Evolutionary conservation across 1,140 invertebrate genomes (phyloP), one percentile per base, ranked within the genome.

Genomic region (Hyposmocoma kahamanoa): DNA sequence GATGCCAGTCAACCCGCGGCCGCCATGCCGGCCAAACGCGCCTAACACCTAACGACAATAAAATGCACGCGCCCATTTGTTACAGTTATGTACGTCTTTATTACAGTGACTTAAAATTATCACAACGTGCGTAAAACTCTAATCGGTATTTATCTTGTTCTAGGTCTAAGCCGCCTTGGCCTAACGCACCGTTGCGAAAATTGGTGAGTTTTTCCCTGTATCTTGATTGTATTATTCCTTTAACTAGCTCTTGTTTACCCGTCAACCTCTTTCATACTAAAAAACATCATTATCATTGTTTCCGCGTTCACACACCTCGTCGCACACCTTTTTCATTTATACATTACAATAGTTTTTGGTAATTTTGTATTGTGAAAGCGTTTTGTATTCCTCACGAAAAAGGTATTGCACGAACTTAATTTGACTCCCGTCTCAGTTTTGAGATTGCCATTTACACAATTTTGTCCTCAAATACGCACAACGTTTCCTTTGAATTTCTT

Each of bases 1-100:
- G 63, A 42, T 61, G 67, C 53, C 80, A 84, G 80, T 84, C 67
- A 50, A 69, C 58, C 59, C 74, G 72, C 62, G 68, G 46, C 43
- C 61, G 45, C 58, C 61, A 50, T 41, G 19, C 46, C 38, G 53
- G 50, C 45, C 63, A 61, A 67, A 66, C 76, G 74, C 52, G 47
- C 32, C 22, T 39, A 46, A 20, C 18, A 42, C 39, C 22, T 49
- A 42, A 19, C 30, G 49, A 53, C 56, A 65, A 61, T 58, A 41
- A 30, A 53, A 45, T 36, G 30, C 54, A 65, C 77, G 73, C 69
- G 72, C 48, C 36, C 45, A 53, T 50, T 46, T 44, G 44, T 50
- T 52, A 21, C 9, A 30, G 18, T 36, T 20, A 63, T 57, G 62
- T 66, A 66, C 36, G 63, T 53, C 45, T 22, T 19, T 30, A 20